phyloP scores from a whole-genome alignment of 2,113 vertebrate genomes.

The Microcebus tavaratra region DNA sequence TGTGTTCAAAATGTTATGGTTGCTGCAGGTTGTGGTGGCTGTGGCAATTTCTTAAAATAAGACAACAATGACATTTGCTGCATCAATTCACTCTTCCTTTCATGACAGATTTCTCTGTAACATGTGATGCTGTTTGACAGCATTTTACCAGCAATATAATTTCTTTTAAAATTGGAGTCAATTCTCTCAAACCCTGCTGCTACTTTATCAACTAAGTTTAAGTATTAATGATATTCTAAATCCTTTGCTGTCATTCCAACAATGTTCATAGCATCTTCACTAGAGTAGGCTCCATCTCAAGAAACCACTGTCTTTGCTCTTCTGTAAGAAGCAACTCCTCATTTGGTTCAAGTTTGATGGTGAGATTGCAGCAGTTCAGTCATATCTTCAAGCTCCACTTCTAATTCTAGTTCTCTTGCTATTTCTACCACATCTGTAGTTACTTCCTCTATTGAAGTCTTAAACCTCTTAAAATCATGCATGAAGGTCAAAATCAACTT shows the following conservation, averaged over 20 bases:
- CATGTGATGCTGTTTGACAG: neutral
- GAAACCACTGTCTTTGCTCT: neutral
- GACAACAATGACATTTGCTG: neutral
- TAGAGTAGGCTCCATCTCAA: neutral
- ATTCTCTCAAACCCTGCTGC: neutral
- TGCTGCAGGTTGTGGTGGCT: neutral
- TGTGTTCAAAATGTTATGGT: neutral
- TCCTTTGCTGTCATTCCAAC: neutral
- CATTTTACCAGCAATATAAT: neutral
- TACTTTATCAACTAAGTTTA: neutral
- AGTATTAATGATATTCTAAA: neutral
- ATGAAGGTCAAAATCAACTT: neutral
- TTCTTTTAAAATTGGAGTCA: neutral
- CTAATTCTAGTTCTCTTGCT: neutral
- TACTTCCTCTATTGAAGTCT: neutral
- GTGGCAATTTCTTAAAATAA: neutral
- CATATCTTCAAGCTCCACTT: neutral
- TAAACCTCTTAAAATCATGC: neutral
- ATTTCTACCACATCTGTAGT: neutral
- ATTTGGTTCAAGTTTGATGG: neutral
- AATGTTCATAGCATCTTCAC: neutral
- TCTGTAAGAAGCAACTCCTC: neutral
- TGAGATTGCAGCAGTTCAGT: neutral
- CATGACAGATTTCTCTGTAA: neutral
- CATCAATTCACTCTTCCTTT: neutral